A percentile compares a stretch with the other conserved stretches of the same genome.
These are phyloP conservation scores for Carcharodon carcharias DNA, from an alignment of 2,797 vertebrate species.

Conservation along the genomic window DNA sequence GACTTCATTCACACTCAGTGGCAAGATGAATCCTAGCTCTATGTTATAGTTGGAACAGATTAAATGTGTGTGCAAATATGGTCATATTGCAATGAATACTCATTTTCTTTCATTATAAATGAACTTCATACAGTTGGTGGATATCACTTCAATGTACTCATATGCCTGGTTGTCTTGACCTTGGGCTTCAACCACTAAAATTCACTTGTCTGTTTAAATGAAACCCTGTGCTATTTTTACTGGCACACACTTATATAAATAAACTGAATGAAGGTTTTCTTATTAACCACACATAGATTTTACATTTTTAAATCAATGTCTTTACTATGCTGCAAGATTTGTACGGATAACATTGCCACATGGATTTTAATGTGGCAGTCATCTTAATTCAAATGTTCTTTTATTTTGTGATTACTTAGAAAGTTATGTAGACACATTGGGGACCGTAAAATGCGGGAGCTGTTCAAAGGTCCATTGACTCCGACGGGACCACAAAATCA, in stretches of 20 bases:
- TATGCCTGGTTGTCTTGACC: slow-evolving; percentile 54
- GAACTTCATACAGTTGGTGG: slow-evolving; percentile 62
- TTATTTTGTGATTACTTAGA: not conserved
- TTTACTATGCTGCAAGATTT: slow-evolving; percentile 26
- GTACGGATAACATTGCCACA: not conserved
- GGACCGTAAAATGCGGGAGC: too few relatives aligned
- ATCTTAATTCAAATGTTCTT: not conserved
- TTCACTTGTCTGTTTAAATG: slow-evolving; percentile 54
- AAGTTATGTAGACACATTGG: not conserved
- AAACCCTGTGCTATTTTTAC: slow-evolving; percentile 54
- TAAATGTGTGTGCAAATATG: slow-evolving; percentile 70
- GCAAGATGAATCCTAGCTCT: slow-evolving; percentile 84
- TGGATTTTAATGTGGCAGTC: not conserved
- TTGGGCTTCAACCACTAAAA: slow-evolving; percentile 51
- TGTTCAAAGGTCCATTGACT: too few relatives aligned
- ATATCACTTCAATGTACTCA: slow-evolving; percentile 55
- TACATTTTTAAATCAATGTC: slow-evolving; percentile 43
- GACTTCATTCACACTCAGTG: slow-evolving; percentile 73
- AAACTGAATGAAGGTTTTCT: slow-evolving; percentile 47
- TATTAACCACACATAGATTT: slow-evolving; percentile 39
- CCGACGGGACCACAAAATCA: too few relatives aligned
- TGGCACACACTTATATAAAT: slow-evolving; percentile 48
- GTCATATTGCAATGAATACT: slow-evolving; percentile 74
- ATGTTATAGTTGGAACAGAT: slow-evolving; percentile 70
- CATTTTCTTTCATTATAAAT: slow-evolving; percentile 69